Evolutionary conservation across 2,888 invertebrate genomes (phyloP).

Genomic region (Folsomia candida): DNA sequence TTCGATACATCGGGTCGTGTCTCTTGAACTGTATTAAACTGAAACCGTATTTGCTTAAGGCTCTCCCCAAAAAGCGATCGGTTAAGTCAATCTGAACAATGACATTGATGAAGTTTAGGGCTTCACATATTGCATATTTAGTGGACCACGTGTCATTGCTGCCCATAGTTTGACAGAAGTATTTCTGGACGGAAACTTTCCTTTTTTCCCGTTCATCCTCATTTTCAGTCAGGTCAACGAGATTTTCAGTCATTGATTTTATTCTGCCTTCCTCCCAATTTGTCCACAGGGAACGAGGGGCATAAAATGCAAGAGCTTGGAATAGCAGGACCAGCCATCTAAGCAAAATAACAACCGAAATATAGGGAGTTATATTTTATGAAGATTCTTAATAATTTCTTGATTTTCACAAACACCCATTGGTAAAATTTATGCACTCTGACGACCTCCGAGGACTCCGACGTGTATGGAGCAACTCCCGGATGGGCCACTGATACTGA

Average conservation of each 20-base stretch:
- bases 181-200: conserved; percentile 10
- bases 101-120: conserved; percentile 75
- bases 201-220: conserved; percentile 15
- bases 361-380: conserved; percentile 61
- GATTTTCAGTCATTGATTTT: conserved; percentile 58
- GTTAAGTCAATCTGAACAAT: conserved; percentile 74
- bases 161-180: conserved; percentile 21
- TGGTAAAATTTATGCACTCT: conserved; percentile 51
- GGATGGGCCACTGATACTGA: conserved; percentile 50
- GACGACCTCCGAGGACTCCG: conserved; percentile 44
- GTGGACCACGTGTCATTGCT: conserved; percentile 29
- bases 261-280: conserved; percentile 68
- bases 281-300: conserved; percentile 70
- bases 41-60: conserved; percentile 49
- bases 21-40: conserved; percentile 47
- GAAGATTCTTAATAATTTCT: neutral
- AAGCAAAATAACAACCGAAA: conserved; percentile 51
- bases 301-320: conserved; percentile 66
- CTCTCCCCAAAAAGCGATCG: conserved; percentile 61
- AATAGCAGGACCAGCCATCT: conserved; percentile 67
- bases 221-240: conserved; percentile 14
- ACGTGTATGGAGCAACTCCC: conserved; percentile 49
- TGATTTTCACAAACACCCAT: conserved; percentile 53
- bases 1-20: conserved; percentile 47
- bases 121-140: conserved; percentile 61